A percentile compares a stretch with the other conserved stretches of the same genome.
phyloP scores from a whole-genome alignment of 2,797 vertebrate species.

The Neoniphon sammara region DNA sequence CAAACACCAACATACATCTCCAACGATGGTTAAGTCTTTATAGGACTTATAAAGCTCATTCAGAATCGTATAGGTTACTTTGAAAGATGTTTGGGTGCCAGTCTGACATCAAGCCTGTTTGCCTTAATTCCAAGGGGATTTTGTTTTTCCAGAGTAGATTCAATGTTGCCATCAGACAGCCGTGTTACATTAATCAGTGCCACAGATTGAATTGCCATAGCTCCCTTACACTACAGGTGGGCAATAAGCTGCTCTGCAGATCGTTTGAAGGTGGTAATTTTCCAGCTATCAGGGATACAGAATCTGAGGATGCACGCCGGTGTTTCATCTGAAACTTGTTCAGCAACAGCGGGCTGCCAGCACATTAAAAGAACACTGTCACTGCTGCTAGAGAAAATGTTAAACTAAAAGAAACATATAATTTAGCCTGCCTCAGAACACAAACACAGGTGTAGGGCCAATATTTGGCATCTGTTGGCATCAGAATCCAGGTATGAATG shows the following conservation, averaged over 20 bases:
- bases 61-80: too few relatives aligned
- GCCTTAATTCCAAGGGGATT: too few relatives aligned
- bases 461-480: not conserved
- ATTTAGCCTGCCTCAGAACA: constrained; percentile 1
- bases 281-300: not conserved
- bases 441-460: not conserved
- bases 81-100: too few relatives aligned
- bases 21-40: too few relatives aligned
- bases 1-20: too few relatives aligned
- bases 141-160: too few relatives aligned
- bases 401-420: constrained; percentile 6
- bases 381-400: constrained; percentile 14
- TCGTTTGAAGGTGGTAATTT: constrained; percentile 4
- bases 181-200: constrained; percentile 8
- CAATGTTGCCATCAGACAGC: too few relatives aligned
- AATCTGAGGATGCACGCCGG: not conserved
- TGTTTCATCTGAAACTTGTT: constrained; percentile 27
- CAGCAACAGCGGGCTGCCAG: constrained; percentile 7
- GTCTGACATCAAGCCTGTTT: too few relatives aligned
- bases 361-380: constrained; percentile 11
- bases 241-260: not conserved
- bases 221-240: not conserved
- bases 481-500: not conserved
- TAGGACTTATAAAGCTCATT: too few relatives aligned
- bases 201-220: not conserved